Conservation (phyloP, 2,888 invertebrate genomes). For the Dicranocentrus wangi region DNA sequence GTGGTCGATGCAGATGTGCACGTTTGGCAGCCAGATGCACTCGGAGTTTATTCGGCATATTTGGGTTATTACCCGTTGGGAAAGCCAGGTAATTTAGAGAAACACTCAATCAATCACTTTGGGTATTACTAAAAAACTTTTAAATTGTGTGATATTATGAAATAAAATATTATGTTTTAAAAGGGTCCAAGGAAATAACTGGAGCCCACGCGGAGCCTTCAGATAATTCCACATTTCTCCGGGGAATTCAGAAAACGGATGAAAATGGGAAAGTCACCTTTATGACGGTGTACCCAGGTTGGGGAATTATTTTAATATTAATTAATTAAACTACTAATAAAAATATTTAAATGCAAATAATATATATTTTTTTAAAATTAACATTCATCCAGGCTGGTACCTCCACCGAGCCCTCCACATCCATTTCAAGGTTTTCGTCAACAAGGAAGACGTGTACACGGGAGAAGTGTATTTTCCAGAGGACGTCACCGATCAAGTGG, state of each 20-base stretch:
- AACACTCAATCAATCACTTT: not conserved
- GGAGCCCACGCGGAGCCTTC: constrained; percentile 61
- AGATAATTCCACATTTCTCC: constrained; percentile 56
- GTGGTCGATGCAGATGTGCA: constrained; percentile 58
- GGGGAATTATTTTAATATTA: too few relatives aligned
- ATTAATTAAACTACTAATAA: too few relatives aligned
- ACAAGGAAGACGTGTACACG: constrained; percentile 45
- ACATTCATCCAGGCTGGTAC: too few relatives aligned
- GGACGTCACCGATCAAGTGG: constrained; percentile 56
- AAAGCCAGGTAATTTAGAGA: constrained; percentile 63
- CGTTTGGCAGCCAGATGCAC: constrained; percentile 66
- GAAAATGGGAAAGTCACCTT: constrained; percentile 53
- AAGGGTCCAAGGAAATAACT: constrained; percentile 60
- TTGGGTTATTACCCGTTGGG: constrained; percentile 65
- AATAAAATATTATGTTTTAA: too few relatives aligned
- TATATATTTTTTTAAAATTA: too few relatives aligned
- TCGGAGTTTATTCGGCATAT: constrained; percentile 66
- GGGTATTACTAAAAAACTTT: not conserved
- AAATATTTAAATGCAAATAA: too few relatives aligned
- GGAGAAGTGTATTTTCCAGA: constrained; percentile 66
- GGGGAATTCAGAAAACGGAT: constrained; percentile 65
- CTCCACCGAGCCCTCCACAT: constrained; percentile 61
- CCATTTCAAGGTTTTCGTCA: constrained; percentile 62
- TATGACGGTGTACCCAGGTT: constrained; percentile 61
- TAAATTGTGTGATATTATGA: not conserved